These are phyloP conservation scores for Caradrina clavipalpis DNA, from an alignment of 2,888 invertebrate species.

Conservation along the genomic window DNA sequence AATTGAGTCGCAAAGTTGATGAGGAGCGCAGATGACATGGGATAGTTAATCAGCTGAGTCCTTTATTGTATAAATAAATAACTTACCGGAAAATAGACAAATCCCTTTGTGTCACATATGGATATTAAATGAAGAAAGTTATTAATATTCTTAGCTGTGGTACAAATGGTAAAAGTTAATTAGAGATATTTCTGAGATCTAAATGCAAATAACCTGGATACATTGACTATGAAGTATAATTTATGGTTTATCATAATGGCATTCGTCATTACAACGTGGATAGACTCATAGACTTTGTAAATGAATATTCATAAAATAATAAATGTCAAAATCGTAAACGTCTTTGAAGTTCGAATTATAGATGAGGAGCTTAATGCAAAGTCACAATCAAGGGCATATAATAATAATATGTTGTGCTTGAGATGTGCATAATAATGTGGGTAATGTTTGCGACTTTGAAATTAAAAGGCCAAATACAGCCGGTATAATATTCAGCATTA, in stretches of 20 bases:
- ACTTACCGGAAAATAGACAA: not conserved
- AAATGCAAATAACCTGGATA: not conserved
- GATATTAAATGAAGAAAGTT: not conserved
- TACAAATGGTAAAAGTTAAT: too few species aligned
- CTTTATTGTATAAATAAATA: not conserved
- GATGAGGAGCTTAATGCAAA: not conserved
- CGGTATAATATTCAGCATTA: too few species aligned
- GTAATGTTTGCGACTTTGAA: not conserved
- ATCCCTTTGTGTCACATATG: constrained; percentile 4
- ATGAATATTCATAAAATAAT: constrained; percentile 21
- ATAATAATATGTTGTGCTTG: not conserved
- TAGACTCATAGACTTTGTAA: not conserved
- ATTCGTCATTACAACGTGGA: not conserved
- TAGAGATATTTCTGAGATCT: too few species aligned
- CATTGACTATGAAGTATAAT: not conserved
- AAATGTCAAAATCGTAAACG: constrained; percentile 14
- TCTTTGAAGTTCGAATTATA: not conserved
- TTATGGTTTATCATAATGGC: not conserved
- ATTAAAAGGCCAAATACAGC: too few species aligned
- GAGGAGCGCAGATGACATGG: constrained; percentile 11
- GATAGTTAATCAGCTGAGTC: not conserved
- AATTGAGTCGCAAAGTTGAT: constrained; percentile 22
- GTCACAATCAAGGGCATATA: constrained; percentile 11
- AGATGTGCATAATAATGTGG: not conserved
- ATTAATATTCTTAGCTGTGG: not conserved